Evolutionary conservation across 2,797 vertebrate genomes (phyloP), one percentile per base, ranked within the genome.

Genomic region (Paramormyrops hopkinsi): DNA sequence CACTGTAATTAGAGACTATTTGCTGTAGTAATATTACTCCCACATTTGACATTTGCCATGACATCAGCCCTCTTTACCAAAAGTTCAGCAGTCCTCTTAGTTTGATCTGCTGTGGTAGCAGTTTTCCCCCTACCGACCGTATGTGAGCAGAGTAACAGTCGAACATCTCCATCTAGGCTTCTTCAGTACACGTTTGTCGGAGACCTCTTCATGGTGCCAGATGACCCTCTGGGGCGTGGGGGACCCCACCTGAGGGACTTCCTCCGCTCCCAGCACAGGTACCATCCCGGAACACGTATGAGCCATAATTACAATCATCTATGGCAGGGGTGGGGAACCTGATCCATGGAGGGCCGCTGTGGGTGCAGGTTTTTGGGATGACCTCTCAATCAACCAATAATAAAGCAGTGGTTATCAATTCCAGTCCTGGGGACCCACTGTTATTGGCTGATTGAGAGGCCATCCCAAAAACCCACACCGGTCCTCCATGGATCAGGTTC

Each of bases 191-290:
- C 97, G 0, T 98, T 98, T 89, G 97, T 96, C 22, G 97, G 96
- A 3, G 97, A 98, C 91, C 96, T 95, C 90, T 98, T 98, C 93
- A 98, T 98, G 97, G 95, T 98, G 62, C 97, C 97, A 0, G 97
- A 98, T 51, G 97, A 98, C 88, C 97, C 97, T 0, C 89, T 98
- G 89, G 97, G 97, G 14, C 93, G 96, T 90, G 95, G 94, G 3
- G 97, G 97, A n/a, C 97, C 97, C 46, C 97, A 96, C 88, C 93
- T 98, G 90, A 95, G 96, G 22, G 94, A 96, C 46, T 98, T 98
- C 88, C 93, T 98, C 11, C 95, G 94, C 90, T 95, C 95, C 41
- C 93, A 93, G 0, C 93, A 93, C 89, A 95, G 96, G 97, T 98
- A 79, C 37, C 17, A n/a, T 79, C 17, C 73, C 2, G 2, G 29